Conservation (phyloP, 2,797 vertebrate species). For the Acipenser oxyrinchus region DNA sequence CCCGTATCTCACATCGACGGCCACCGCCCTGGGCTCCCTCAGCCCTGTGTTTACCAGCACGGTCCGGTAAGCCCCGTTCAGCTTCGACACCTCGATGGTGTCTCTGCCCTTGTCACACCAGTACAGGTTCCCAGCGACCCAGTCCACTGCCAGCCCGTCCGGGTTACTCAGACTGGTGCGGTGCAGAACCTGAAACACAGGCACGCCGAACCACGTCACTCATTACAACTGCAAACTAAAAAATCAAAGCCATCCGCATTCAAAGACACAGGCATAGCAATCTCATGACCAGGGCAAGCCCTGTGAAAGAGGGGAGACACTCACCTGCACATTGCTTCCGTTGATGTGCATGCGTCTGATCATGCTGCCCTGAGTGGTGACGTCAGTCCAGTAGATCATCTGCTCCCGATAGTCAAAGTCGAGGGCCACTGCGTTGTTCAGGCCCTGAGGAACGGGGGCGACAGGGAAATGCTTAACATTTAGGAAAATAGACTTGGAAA, state of each 20-base stretch:
- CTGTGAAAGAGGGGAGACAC: background rate
- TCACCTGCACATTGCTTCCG: conserved; percentile 86
- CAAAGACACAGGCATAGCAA: too few species aligned
- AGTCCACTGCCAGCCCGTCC: conserved; percentile 90
- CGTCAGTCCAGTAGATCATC: conserved; percentile 98
- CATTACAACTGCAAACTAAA: too few species aligned
- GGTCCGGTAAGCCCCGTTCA: conserved; percentile 85
- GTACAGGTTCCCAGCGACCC: conserved; percentile 94
- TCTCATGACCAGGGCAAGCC: too few species aligned
- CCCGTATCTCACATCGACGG: conserved; percentile 90
- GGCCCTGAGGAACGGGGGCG: conserved; percentile 57
- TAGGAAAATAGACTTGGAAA: too few species aligned
- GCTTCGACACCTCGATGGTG: conserved; percentile 94
- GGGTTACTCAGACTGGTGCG: conserved; percentile 93
- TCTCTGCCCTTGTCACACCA: conserved; percentile 97
- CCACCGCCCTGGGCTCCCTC: conserved; percentile 82
- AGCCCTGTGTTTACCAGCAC: conserved; percentile 87
- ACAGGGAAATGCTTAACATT: too few species aligned
- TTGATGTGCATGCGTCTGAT: conserved; percentile 96
- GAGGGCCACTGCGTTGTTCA: conserved; percentile 93
- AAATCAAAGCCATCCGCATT: too few species aligned
- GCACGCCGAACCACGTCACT: background rate
- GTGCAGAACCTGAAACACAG: conserved; percentile 74
- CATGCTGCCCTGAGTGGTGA: conserved; percentile 97
- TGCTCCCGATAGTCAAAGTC: conserved; percentile 91